Percentiles rank a stretch among this genome's conserved stretches.
These are phyloP conservation scores for Chesias legatella DNA, from an alignment of 2,888 invertebrate species.

Conservation along the genomic window DNA sequence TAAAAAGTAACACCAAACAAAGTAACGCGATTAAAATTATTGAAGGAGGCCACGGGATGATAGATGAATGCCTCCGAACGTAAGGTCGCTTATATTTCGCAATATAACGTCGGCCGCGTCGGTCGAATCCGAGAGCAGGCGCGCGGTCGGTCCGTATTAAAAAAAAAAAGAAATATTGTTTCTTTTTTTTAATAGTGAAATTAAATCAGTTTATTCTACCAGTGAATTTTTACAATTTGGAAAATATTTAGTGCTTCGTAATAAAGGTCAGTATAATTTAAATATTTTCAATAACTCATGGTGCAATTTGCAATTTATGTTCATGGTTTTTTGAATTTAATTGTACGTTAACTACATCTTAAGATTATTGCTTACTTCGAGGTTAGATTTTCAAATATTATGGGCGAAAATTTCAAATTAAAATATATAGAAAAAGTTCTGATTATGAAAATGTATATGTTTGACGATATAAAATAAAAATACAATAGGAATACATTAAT, in stretches of 20 bases:
- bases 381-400: too few species aligned
- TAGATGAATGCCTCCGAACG: slow-evolving; percentile 18
- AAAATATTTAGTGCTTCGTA: slow-evolving; percentile 6
- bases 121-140: slow-evolving; percentile 7
- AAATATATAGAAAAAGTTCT: too few species aligned
- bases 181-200: too few species aligned
- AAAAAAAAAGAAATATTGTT: not conserved
- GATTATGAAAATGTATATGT: too few species aligned
- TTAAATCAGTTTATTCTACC: slow-evolving; percentile 2
- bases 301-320: too few species aligned
- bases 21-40: slow-evolving; percentile 14
- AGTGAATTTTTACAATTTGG: slow-evolving; percentile 10
- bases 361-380: too few species aligned
- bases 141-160: slow-evolving; percentile 4
- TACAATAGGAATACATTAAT: too few species aligned
- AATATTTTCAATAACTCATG: slow-evolving; percentile 16
- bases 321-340: too few species aligned
- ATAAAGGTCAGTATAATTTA: slow-evolving; percentile 13
- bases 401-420: too few species aligned
- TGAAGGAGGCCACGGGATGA: slow-evolving; percentile 19
- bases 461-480: too few species aligned
- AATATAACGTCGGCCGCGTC: slow-evolving; percentile 10
- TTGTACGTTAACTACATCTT: too few species aligned
- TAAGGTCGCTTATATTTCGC: slow-evolving; percentile 26
- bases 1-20: not conserved